Base-by-base conservation (phyloP, 2,113 vertebrate genomes). In the Patagioenas fasciata region DNA sequence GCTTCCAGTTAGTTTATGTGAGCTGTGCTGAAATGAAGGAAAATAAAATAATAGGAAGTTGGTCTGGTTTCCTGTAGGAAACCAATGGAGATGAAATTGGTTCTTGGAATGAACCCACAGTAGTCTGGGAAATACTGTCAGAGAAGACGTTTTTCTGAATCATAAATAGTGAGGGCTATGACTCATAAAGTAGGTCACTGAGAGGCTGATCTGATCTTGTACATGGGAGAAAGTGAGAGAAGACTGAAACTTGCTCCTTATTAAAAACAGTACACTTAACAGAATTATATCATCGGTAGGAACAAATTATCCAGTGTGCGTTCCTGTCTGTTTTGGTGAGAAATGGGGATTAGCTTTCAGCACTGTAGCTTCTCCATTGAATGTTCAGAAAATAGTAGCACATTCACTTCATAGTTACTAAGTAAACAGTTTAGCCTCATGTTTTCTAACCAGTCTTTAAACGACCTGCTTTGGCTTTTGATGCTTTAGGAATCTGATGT, bases 11-110 rank as follows among this genome's bases (percentile, higher is more conserved):
- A 98, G 97, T 97, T 98, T 97, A 91, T 98, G 96, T 97, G 97
- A 97, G 95, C 96, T 75, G 72, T 97, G 97, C 95, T 97, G 97
- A 98, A 98, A 97, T 97, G 97, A 98, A 98, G 97, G 97, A 98
- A 98, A 98, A 98, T 97, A 98, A 98, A 98, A 98, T 98, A 98
- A 98, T 98, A 98, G 98, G 98, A 98, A 98, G 97, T 96, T 98
- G 95, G 94, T 98, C 97, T 98, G 97, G 97, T 98, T 98, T 98
- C 98, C 98, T 98, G 92, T 95, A 98, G 98, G 97, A 98, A 98
- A 97, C 96, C 97, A 96, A 94, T 97, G 97, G 96, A 98, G 97
- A 98, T 98, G 97, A 97, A 98, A 98, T 98, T 98, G 97, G 93
- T 97, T 98, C 97, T 98, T 98, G 97, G 97, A 98, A 97, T 97